Base-by-base conservation (phyloP, 2,888 invertebrate genomes). In the Clivina fossor region DNA sequence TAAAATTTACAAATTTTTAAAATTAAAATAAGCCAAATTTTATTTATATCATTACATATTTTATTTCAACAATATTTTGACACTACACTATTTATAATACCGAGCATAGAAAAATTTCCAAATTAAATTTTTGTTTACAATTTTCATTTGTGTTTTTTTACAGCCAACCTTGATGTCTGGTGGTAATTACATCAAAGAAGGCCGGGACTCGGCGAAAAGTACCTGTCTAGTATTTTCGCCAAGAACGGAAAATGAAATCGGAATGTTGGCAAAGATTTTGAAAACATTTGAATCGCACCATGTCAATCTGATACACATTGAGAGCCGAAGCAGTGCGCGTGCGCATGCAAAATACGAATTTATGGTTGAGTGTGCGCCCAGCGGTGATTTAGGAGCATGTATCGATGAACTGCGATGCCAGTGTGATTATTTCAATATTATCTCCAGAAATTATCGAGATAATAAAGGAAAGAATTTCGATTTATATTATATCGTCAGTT, bases 301-400 rank as follows among this genome's bases (percentile, higher is more conserved):
- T 44, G 86, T 97, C 11, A 96, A 96, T 73, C 80, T 97, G 54
- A 76, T 86, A 61, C 94, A 96, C 73, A 97, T 97, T 58, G 97
- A 97, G 73, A 97, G 96, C 0, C 80, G 92, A 22, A 93, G 95
- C 1, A 95, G 95, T 0, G 82, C 86, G 44, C 81, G 93, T 58
- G 79, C 83, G 28, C 84, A 80, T 9, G 84, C 86, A 18, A 76
- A 79, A 54, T 97, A 96, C 68, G 96, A 97, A 75, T 97, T 97
- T 73, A 92, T 94, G 81, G 90, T 97, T 24, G 93, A 95, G 69
- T 94, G 93, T 67, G 90, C 92, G 58, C 85, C 87, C 13, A 77
- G 80, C 0, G 91, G 90, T 0, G 83, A 90, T 58, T 77, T 96
- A 37, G 85, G 85, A 3, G 79, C 76, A 0, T 91, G 88, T 1